phyloP scores from a whole-genome alignment of 2,113 vertebrate species.

The Perognathus longimembris region DNA sequence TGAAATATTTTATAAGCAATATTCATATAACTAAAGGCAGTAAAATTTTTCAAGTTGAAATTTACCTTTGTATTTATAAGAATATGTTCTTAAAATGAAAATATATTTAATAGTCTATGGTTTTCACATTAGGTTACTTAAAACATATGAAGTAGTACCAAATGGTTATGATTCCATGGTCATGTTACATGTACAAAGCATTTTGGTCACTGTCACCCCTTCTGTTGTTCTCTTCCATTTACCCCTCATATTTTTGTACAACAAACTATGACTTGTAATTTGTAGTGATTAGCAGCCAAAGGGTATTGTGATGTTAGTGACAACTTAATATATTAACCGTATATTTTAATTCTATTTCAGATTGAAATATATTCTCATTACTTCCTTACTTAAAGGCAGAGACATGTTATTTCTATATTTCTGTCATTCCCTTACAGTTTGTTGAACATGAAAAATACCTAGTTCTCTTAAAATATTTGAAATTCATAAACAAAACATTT shows the following conservation, averaged over 20 bases:
- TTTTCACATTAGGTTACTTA: conserved; percentile 35
- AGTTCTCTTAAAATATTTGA: conserved; percentile 6
- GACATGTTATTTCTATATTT: conserved; percentile 1
- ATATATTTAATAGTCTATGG: conserved; percentile 23
- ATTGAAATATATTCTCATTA: conserved; percentile 12
- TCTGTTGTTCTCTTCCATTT: too few species aligned
- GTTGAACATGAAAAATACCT: conserved; percentile 39
- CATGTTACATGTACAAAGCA: too few species aligned
- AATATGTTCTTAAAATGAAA: conserved; percentile 40
- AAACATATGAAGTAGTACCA: too few species aligned
- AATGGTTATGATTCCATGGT: too few species aligned
- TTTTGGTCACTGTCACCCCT: too few species aligned
- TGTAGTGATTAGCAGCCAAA: conserved; percentile 20
- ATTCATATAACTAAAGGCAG: conserved; percentile 15
- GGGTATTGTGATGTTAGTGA: background rate
- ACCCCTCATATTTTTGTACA: background rate
- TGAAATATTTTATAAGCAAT: background rate
- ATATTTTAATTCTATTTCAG: background rate
- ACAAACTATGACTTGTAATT: conserved; percentile 39
- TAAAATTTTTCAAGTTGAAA: conserved; percentile 42
- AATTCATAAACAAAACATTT: conserved; percentile 56
- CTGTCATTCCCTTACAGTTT: conserved; percentile 16
- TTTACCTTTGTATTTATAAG: conserved; percentile 48
- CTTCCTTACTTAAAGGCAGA: conserved; percentile 55
- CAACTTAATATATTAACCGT: background rate